Conservation (phyloP, 2,113 vertebrate genomes). For the Cinclus mexicanus region DNA sequence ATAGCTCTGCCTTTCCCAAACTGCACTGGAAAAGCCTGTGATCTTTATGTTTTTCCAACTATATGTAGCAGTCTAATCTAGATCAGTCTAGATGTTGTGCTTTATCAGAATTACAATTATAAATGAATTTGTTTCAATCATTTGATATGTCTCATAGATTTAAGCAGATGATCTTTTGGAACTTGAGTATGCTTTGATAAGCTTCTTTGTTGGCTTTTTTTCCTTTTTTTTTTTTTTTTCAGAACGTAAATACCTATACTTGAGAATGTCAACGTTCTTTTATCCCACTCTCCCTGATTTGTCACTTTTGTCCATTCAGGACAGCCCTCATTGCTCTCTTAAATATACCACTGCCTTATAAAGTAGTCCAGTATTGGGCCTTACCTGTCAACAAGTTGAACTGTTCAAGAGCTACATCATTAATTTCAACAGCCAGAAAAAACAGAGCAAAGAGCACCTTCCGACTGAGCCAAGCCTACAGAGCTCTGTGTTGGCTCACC, state of each 20-base stretch:
- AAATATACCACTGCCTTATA: background rate
- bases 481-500: constrained; percentile 37
- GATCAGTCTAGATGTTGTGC: background rate
- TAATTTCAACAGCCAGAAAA: constrained; percentile 14
- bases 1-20: background rate
- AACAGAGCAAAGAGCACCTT: background rate
- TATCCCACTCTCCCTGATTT: background rate
- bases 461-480: background rate
- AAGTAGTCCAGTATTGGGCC: background rate
- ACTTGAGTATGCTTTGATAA: background rate
- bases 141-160: background rate
- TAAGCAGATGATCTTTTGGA: background rate
- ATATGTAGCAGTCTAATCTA: background rate
- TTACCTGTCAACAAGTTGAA: background rate
- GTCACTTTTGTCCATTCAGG: background rate
- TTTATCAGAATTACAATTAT: background rate
- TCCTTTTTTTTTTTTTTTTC: background rate
- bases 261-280: background rate
- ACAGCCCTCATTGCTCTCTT: background rate
- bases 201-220: background rate
- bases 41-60: background rate
- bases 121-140: background rate
- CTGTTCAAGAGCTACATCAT: background rate
- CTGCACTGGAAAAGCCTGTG: background rate
- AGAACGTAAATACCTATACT: background rate